Conservation (phyloP, 2,888 invertebrate genomes). For the Chaetoderma sp. region DNA sequence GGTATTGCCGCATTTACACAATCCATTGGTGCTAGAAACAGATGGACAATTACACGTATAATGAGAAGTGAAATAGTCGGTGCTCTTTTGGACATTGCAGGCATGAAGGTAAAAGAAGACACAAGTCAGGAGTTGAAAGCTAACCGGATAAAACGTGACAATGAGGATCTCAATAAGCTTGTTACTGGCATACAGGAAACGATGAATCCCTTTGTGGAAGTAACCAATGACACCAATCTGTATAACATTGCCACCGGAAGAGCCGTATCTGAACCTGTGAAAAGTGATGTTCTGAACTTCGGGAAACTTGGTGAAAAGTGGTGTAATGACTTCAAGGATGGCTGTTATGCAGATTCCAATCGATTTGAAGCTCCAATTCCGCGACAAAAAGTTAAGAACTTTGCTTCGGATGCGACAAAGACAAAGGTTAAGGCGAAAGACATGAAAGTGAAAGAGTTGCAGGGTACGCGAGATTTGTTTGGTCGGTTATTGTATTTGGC, state of each 20-base stretch:
- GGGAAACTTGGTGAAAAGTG: not conserved
- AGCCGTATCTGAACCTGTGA: not conserved
- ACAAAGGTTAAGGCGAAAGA: too few relatives aligned
- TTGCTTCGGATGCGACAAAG: too few relatives aligned
- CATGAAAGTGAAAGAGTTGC: too few relatives aligned
- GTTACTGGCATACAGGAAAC: not conserved
- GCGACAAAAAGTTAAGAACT: not conserved
- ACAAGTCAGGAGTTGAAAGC: conserved; percentile 6
- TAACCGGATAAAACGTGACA: conserved; percentile 3
- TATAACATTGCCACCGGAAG: conserved; percentile 6
- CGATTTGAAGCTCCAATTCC: not conserved
- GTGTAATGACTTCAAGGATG: not conserved
- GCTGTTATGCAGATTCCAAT: not conserved
- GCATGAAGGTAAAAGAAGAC: conserved; percentile 5
- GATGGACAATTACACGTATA: conserved; percentile 21
- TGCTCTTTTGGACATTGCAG: conserved; percentile 11
- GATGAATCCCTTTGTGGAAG: conserved; percentile 7
- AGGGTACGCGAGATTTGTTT: too few relatives aligned
- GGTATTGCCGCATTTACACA: conserved; percentile 14
- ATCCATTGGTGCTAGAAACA: conserved; percentile 7
- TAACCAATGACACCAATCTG: not conserved
- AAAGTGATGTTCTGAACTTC: not conserved
- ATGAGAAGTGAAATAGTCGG: conserved; percentile 4
- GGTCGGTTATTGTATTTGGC: too few relatives aligned
- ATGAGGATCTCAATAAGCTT: conserved; percentile 6